These are phyloP conservation scores for Trissolcus japonicus DNA, from an alignment of 2,888 invertebrate genomes.

Conservation along the genomic window DNA sequence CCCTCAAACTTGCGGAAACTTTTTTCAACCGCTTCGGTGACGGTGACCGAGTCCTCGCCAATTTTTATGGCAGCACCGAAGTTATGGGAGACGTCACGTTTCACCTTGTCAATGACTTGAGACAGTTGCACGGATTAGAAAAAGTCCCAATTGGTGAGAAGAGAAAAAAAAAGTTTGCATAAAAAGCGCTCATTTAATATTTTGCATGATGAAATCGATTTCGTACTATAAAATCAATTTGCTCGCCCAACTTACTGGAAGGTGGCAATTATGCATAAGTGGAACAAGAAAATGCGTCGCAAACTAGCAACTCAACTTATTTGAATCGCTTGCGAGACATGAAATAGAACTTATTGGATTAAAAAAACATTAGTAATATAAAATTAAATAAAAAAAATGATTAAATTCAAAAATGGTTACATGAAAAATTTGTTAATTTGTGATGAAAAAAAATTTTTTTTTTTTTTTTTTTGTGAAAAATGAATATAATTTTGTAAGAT, in stretches of 20 bases:
- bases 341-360: neutral
- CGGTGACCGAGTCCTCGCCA: conserved; percentile 83
- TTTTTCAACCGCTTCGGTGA: conserved; percentile 87
- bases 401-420: too few relatives aligned
- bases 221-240: neutral
- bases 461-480: too few relatives aligned
- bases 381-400: too few relatives aligned
- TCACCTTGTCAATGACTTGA: conserved; percentile 81
- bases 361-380: neutral
- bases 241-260: conserved; percentile 4
- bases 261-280: conserved; percentile 35
- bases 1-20: conserved; percentile 82
- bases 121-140: conserved; percentile 80
- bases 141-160: conserved; percentile 88
- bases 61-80: conserved; percentile 94
- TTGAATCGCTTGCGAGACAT: too few relatives aligned
- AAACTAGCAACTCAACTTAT: too few relatives aligned
- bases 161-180: too few relatives aligned
- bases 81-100: conserved; percentile 94
- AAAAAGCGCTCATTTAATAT: too few relatives aligned
- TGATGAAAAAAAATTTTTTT: too few relatives aligned
- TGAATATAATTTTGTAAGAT: neutral
- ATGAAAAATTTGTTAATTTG: too few relatives aligned
- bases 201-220: too few relatives aligned
- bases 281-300: conserved; percentile 17